phyloP scores from a whole-genome alignment of 2,113 vertebrate species.

The Coryphaenoides rupestris region DNA sequence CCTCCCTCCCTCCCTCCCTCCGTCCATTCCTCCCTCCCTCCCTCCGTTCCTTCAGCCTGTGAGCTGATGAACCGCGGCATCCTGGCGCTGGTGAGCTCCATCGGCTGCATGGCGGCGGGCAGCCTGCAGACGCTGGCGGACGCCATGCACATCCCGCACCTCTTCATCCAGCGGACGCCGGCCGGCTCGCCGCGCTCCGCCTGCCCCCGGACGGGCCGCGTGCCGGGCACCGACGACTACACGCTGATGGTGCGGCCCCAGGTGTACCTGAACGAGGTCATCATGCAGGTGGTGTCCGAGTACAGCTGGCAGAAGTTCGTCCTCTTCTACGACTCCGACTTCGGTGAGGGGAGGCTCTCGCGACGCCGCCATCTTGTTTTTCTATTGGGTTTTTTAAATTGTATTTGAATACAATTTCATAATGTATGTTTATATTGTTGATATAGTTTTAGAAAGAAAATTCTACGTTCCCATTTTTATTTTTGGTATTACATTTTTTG shows the following conservation, averaged over 20 bases:
- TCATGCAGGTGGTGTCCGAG: conserved; percentile 91
- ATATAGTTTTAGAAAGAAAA: too few species aligned
- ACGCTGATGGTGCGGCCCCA: conserved; percentile 94
- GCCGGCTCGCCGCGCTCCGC: conserved; percentile 86
- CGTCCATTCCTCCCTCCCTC: conserved; percentile 4
- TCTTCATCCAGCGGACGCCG: conserved; percentile 90
- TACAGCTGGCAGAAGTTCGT: conserved; percentile 99
- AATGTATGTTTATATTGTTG: too few species aligned
- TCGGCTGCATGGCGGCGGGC: conserved; percentile 93
- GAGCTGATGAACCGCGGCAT: conserved; percentile 99
- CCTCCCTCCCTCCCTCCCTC: neutral
- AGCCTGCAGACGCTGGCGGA: conserved; percentile 92
- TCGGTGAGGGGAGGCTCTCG: conserved; percentile 74
- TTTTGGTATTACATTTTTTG: too few species aligned
- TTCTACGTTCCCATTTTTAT: too few species aligned
- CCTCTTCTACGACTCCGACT: conserved; percentile 94
- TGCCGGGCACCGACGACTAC: conserved; percentile 86
- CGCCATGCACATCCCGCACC: conserved; percentile 98
- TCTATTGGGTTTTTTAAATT: too few species aligned
- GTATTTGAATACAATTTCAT: neutral
- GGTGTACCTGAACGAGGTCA: conserved; percentile 94
- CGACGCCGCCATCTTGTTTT: too few species aligned
- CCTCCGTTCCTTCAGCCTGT: conserved; percentile 80
- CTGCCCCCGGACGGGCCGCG: conserved; percentile 82
- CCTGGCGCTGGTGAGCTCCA: conserved; percentile 95